phyloP scores from a whole-genome alignment of 2,888 invertebrate species.

The Nomada ferruginata region DNA sequence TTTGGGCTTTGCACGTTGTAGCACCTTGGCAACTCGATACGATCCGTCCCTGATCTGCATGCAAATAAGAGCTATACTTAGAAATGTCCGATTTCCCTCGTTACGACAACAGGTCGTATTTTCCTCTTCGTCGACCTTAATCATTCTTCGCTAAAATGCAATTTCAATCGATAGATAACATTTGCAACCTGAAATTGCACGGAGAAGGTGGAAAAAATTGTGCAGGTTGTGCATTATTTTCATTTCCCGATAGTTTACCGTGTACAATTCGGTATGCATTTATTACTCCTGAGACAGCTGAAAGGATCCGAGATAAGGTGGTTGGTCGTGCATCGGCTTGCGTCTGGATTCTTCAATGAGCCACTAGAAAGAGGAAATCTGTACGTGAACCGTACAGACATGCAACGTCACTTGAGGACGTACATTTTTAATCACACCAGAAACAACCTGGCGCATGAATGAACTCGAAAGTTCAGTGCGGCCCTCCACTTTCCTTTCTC shows the following conservation, averaged over 20 bases:
- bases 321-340: conserved; percentile 26
- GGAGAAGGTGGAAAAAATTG: not conserved
- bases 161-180: not conserved
- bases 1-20: conserved; percentile 46
- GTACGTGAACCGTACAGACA: conserved; percentile 33
- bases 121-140: conserved; percentile 72
- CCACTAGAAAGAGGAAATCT: conserved; percentile 67
- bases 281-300: not conserved
- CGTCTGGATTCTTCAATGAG: conserved; percentile 70
- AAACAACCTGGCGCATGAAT: conserved; percentile 8
- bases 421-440: conserved; percentile 12
- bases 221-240: not conserved
- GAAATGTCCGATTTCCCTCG: conserved; percentile 76
- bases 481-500: not conserved
- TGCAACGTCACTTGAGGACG: conserved; percentile 34
- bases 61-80: conserved; percentile 75
- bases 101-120: conserved; percentile 71
- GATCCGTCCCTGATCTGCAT: conserved; percentile 71
- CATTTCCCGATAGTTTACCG: not conserved
- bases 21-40: conserved; percentile 62
- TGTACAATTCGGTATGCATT: not conserved
- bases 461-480: not conserved
- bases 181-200: not conserved
- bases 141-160: conserved; percentile 45
- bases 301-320: conserved; percentile 62